Evolutionary conservation across 2,888 invertebrate genomes (phyloP).

Genomic region (Sipunculus nudus): DNA sequence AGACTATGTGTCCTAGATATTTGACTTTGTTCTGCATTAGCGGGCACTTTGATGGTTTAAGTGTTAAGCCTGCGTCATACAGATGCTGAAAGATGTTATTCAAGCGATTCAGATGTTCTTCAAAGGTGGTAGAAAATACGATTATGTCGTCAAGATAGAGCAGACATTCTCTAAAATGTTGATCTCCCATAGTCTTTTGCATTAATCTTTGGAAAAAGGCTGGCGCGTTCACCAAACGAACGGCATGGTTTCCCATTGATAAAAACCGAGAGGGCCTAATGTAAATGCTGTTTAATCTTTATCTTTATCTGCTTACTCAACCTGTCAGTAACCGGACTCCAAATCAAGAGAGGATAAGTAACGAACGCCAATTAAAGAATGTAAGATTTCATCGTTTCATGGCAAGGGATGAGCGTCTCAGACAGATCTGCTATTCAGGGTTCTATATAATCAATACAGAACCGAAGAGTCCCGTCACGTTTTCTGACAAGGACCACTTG

Average conservation of each 20-base stretch:
- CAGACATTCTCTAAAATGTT: neutral
- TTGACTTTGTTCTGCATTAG: neutral
- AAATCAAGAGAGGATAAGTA: neutral
- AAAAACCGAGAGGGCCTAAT: conserved; percentile 6
- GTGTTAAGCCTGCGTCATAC: neutral
- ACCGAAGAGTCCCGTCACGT: neutral
- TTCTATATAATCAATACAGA: conserved; percentile 7
- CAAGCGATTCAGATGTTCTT: neutral
- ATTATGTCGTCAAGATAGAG: conserved; percentile 5
- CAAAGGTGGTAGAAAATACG: neutral
- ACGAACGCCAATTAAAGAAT: neutral
- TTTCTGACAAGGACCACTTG: neutral
- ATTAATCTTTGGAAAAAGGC: conserved; percentile 6
- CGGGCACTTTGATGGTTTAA: neutral
- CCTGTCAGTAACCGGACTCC: neutral
- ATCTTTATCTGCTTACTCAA: neutral
- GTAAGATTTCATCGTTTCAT: neutral
- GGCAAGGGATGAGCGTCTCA: neutral
- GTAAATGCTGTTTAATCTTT: conserved; percentile 4
- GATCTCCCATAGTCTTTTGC: conserved; percentile 1
- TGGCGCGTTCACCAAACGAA: neutral
- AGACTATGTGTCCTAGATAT: conserved; percentile 3
- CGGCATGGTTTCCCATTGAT: neutral
- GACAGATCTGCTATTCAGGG: neutral
- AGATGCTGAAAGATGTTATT: neutral